Evolutionary conservation across 2,113 vertebrate species (phyloP).

Genomic region (Brachionichthys hirsutus): DNA sequence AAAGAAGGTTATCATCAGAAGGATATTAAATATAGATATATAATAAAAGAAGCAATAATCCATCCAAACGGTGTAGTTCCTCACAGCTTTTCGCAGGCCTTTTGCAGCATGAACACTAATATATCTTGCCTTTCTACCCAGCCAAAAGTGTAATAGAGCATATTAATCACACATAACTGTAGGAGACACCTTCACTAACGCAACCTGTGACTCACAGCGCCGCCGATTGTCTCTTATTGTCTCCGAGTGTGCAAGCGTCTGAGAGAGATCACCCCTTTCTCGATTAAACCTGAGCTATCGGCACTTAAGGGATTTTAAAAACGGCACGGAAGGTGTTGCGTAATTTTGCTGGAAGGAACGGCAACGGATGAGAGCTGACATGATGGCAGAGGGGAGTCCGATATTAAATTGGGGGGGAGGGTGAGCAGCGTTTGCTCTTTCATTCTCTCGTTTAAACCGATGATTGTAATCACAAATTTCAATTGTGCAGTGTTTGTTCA

Average conservation of each 20-base stretch:
- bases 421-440: not conserved
- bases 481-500: conserved; percentile 1
- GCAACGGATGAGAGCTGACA: conserved; percentile 11
- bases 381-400: conserved; percentile 5
- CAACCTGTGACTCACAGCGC: conserved; percentile 17
- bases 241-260: conserved; percentile 4
- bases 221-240: conserved; percentile 13
- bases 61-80: conserved; percentile 21
- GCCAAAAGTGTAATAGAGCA: conserved; percentile 28
- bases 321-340: not conserved
- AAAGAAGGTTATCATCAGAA: conserved; percentile 13
- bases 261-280: conserved; percentile 17
- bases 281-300: not conserved
- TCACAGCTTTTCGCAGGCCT: conserved; percentile 2
- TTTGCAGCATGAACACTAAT: conserved; percentile 18
- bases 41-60: conserved; percentile 37
- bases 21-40: too few species aligned
- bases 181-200: not conserved
- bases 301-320: conserved; percentile 3
- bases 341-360: not conserved
- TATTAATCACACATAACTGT: conserved; percentile 42
- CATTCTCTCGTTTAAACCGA: too few species aligned
- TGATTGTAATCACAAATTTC: not conserved
- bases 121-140: conserved; percentile 4
- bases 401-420: not conserved